Evolutionary conservation across 2,113 vertebrate species (phyloP).

Genomic region (Potamarius usumacintae): DNA sequence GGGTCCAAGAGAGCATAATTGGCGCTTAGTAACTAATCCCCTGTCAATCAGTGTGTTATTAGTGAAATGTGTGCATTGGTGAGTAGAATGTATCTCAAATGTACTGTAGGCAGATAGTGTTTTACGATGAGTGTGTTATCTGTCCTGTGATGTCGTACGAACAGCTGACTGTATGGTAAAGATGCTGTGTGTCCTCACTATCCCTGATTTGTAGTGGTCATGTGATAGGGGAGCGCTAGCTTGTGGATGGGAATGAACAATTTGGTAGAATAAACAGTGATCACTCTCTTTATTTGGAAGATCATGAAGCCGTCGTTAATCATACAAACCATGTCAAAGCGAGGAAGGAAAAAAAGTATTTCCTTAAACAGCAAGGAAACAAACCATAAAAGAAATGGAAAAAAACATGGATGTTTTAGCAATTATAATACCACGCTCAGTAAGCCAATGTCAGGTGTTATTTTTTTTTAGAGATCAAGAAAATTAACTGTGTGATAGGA

Average conservation of each 20-base stretch:
- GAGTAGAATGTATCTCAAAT: not conserved
- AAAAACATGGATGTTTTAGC: not conserved
- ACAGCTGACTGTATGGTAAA: not conserved
- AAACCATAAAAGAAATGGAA: not conserved
- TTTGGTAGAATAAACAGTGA: not conserved
- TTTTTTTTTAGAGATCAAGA: not conserved
- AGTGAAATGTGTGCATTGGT: not conserved
- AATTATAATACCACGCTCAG: not conserved
- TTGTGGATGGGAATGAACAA: not conserved
- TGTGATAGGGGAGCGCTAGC: not conserved
- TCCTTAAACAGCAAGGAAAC: not conserved
- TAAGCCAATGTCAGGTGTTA: not conserved
- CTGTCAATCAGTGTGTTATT: not conserved
- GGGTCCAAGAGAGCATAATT: not conserved
- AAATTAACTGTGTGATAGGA: not conserved
- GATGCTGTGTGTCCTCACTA: not conserved
- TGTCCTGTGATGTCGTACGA: not conserved
- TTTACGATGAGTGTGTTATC: not conserved
- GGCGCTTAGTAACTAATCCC: not conserved
- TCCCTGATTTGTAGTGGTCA: not conserved
- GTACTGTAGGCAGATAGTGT: not conserved
- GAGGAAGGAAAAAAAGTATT: not conserved
- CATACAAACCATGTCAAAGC: not conserved
- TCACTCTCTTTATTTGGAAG: not conserved
- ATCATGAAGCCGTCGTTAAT: not conserved